Evolutionary conservation across 2,797 vertebrate species (phyloP), one percentile per base, ranked within the genome.

Genomic region (Cynopterus sphinx): DNA sequence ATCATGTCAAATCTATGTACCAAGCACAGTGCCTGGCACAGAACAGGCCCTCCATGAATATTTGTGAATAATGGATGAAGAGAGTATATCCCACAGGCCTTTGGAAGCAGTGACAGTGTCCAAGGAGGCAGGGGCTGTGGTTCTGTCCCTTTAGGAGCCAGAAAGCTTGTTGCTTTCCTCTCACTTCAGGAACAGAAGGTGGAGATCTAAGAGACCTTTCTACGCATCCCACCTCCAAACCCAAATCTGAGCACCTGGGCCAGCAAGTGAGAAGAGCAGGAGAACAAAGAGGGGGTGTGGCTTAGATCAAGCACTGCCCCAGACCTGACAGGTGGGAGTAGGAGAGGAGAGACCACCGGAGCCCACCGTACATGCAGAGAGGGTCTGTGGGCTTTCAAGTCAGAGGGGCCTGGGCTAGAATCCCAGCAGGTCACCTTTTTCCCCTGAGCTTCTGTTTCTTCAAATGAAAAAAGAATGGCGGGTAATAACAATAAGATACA

Each of bases 331-430:
- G 11, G 16, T 1, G 1, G 16, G 26, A 5, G 2, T 12, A 28
- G 39, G 49, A 67, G 46, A 33, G 6, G 49, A 78, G 65, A 57
- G 53, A 65, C 17, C 15, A 0, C 31, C 1, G 3, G 5, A 41
- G 90, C n/a, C 0, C 24, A 31, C 31, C 19, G 39, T 41, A 43
- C 9, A 5, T 0, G 0, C 17, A 7, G 36, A 9, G 41, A n/a
- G 41, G 2, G 10, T 26, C 79, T 43, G 33, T 10, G 31, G 16
- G 59, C 53, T 77, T 46, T 68, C 2, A 0, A 24, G 26, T 61
- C 51, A 43, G 31, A 70, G 13, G 33, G 8, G 5, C 15, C 71
- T 53, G 33, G 17, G 16, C 49, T 71, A 55, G 63, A 74, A 59
- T 70, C 70, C 46, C 77, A 73, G 43, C 21, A 28, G 74, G 36